A percentile compares a stretch with the other conserved stretches of the same genome.
These are phyloP conservation scores for Xenentodon cancila DNA, from an alignment of 2,797 vertebrate genomes.

Conservation along the genomic window DNA sequence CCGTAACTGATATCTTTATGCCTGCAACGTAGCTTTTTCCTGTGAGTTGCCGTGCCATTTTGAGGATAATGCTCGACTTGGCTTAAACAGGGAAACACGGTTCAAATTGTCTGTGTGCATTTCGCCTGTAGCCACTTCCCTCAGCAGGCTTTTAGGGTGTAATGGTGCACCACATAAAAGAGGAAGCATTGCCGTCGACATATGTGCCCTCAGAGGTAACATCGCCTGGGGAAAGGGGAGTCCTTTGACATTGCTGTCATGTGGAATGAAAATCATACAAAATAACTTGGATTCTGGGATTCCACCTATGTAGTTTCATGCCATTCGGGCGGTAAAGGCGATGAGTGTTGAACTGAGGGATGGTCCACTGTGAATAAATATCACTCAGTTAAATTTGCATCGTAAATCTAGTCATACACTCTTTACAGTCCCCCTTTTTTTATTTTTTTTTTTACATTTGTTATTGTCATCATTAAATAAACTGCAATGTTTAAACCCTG, in stretches of 20 bases:
- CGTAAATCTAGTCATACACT: conserved; percentile 58
- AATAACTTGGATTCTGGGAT: conserved; percentile 48
- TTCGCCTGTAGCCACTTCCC: conserved; percentile 32
- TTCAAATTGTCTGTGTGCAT: conserved; percentile 25
- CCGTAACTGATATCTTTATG: neutral
- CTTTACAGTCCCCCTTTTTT: conserved; percentile 23
- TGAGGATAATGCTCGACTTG: conserved; percentile 35
- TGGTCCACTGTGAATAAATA: conserved; percentile 53
- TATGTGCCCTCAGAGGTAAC: conserved; percentile 45
- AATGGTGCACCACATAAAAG: conserved; percentile 52
- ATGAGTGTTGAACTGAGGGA: conserved; percentile 41
- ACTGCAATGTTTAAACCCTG: neutral
- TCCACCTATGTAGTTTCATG: conserved; percentile 27
- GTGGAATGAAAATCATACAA: conserved; percentile 48
- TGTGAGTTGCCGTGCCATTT: conserved; percentile 32
- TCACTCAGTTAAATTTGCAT: conserved; percentile 67
- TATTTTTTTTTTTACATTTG: conserved; percentile 4
- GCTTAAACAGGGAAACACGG: conserved; percentile 24
- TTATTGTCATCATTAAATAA: neutral
- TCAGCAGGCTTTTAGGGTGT: conserved; percentile 24
- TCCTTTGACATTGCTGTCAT: conserved; percentile 64
- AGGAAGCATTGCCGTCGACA: conserved; percentile 33
- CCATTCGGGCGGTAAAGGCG: conserved; percentile 17
- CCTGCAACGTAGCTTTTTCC: conserved; percentile 21
- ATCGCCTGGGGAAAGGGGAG: conserved; percentile 19